These are phyloP conservation scores for Tor tambroides DNA, from an alignment of 2,113 vertebrate genomes.

Conservation along the genomic window DNA sequence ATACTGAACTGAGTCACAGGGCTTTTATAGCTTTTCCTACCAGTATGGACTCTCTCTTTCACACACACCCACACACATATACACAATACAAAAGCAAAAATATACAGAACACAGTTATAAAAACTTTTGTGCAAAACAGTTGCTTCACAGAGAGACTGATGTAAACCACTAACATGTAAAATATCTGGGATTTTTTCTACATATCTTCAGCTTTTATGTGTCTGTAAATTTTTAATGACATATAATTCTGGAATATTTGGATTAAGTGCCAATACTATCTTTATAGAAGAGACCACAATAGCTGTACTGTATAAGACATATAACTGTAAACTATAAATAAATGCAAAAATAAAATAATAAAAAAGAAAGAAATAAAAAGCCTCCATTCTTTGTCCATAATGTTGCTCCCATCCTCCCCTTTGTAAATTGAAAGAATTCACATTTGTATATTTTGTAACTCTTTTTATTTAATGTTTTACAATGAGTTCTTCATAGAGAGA, in stretches of 20 bases:
- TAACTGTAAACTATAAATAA: constrained; percentile 12
- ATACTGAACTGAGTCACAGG: constrained; percentile 39
- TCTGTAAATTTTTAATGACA: neutral
- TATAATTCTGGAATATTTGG: constrained; percentile 1
- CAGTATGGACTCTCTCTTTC: neutral
- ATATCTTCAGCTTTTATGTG: neutral
- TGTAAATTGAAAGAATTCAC: neutral
- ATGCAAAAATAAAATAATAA: constrained; percentile 38
- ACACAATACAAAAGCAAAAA: neutral
- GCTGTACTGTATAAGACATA: neutral
- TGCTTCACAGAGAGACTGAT: neutral
- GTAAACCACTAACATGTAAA: constrained; percentile 5
- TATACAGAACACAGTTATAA: constrained; percentile 27
- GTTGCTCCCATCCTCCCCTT: neutral
- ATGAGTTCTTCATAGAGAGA: neutral
- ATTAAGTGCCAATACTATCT: neutral
- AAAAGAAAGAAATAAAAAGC: neutral
- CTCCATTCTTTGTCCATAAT: neutral
- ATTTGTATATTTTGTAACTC: neutral
- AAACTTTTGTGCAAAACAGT: constrained; percentile 21
- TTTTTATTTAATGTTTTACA: neutral
- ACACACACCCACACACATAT: neutral
- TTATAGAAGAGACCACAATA: constrained; percentile 6
- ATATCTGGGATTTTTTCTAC: neutral
- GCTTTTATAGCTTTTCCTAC: constrained; percentile 45